Conservation (phyloP, 2,888 invertebrate genomes). For the Spodoptera exigua region DNA sequence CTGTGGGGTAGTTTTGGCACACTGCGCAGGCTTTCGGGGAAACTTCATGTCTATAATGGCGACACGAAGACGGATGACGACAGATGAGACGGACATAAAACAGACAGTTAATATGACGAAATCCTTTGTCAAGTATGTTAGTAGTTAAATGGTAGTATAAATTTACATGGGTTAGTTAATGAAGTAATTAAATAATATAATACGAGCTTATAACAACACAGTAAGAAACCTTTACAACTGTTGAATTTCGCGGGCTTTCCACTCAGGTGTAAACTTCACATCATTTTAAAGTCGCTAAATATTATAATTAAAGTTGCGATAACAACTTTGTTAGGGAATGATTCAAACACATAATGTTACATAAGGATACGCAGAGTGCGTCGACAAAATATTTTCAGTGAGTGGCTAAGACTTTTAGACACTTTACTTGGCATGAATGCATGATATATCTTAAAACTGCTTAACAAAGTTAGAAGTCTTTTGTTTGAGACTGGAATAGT, state of each 20-base stretch:
- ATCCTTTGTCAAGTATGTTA: slow-evolving; percentile 53
- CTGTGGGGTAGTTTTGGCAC: slow-evolving; percentile 38
- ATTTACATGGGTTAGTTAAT: neutral
- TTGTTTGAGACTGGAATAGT: too few relatives aligned
- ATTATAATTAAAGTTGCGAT: neutral
- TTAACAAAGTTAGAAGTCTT: too few relatives aligned
- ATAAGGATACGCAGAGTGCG: too few relatives aligned
- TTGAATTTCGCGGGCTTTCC: slow-evolving; percentile 36
- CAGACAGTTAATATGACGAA: slow-evolving; percentile 46
- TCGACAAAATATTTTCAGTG: too few relatives aligned
- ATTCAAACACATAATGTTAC: too few relatives aligned
- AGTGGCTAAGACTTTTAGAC: too few relatives aligned
- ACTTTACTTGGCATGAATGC: too few relatives aligned
- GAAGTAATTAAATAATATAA: neutral
- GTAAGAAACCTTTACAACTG: neutral
- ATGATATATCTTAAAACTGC: too few relatives aligned
- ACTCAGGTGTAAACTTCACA: slow-evolving; percentile 5
- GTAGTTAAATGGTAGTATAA: slow-evolving; percentile 11
- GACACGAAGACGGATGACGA: slow-evolving; percentile 67
- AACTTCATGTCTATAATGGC: slow-evolving; percentile 63
- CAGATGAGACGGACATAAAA: slow-evolving; percentile 58
- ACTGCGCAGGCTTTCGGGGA: slow-evolving; percentile 67
- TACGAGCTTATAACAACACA: neutral
- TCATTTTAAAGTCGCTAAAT: neutral
- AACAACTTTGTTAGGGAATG: neutral